A percentile compares a stretch with the other conserved stretches of the same genome.
Conservation (phyloP, 2,888 invertebrate species). For the Neria commutata region DNA sequence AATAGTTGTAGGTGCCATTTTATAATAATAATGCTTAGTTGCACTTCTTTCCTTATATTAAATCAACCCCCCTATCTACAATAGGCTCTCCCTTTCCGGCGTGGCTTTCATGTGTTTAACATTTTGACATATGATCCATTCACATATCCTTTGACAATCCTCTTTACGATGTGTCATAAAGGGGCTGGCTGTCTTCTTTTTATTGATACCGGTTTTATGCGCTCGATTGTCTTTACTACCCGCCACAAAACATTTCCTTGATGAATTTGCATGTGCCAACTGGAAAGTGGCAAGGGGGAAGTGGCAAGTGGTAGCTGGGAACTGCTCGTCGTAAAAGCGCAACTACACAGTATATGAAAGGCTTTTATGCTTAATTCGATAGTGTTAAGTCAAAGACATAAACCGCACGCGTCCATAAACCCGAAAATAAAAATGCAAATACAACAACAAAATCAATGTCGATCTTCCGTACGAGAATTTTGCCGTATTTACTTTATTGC, state of each 20-base stretch:
- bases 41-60: no score
- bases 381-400: conserved; percentile 13
- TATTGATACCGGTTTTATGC: no score
- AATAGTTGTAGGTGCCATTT: no score
- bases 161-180: conserved; percentile 5
- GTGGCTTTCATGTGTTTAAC: neutral
- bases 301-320: no score
- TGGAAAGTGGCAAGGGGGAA: neutral
- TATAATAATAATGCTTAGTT: no score
- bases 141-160: neutral
- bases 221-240: no score
- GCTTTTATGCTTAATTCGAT: neutral
- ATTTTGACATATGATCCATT: neutral
- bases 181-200: neutral
- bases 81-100: no score
- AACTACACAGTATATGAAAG: neutral
- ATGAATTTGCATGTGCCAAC: conserved; percentile 15
- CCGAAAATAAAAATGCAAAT: neutral
- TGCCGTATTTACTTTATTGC: no score
- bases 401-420: neutral
- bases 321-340: neutral
- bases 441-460: no score
- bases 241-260: conserved; percentile 5
- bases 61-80: no score
- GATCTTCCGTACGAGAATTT: no score